Evolutionary conservation across 2,113 vertebrate species (phyloP), one percentile per base, ranked within the genome.

Genomic region (Calidris pygmaea): DNA sequence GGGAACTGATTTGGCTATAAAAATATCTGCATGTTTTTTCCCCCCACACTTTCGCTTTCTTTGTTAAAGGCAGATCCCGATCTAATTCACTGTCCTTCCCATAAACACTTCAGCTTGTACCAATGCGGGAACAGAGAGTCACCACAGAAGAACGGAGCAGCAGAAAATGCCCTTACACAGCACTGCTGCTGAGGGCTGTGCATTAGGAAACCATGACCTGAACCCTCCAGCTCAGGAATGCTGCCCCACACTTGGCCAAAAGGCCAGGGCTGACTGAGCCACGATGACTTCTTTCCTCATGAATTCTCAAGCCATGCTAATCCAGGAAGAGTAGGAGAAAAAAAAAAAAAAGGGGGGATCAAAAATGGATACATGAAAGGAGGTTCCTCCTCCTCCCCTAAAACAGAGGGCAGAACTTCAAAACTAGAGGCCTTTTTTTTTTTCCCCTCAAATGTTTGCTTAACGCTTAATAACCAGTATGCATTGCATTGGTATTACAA

Each of bases 391-490:
- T 73, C n/a, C 58, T 73, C 26, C 35, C 17, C 30, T 45, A 27
- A 47, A 95, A 68, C 6, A 41, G 45, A 83, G 8, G 7, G 14
- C 22, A 95, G 45, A 65, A 85, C 29, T 74, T 37, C 35, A 90
- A 43, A 85, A 37, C 79, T 34, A 34, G 10, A 70, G n/a, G 8
- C 8, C 3, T 72, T 10, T 9, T 55, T 65, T 60, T 59, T 34
- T 22, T 76, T 13, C 26, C 8, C 45, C 20, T 2, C 52, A 5
- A 59, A 65, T 91, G 56, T 91, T 95, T 96, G 81, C 81, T 87
- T 85, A 90, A 60, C n/a, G 29, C 60, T 95, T 87, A 89, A 95
- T 95, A 95, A 87, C 27, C 73, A 96, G 72, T 29, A 72, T 30
- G 47, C 68, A 80, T 34, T 59, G 73, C 89, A 55, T 12, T 65